Evolutionary conservation across 2,888 invertebrate species (phyloP), one percentile per base, ranked within the genome.

Genomic region (Nebria salina): DNA sequence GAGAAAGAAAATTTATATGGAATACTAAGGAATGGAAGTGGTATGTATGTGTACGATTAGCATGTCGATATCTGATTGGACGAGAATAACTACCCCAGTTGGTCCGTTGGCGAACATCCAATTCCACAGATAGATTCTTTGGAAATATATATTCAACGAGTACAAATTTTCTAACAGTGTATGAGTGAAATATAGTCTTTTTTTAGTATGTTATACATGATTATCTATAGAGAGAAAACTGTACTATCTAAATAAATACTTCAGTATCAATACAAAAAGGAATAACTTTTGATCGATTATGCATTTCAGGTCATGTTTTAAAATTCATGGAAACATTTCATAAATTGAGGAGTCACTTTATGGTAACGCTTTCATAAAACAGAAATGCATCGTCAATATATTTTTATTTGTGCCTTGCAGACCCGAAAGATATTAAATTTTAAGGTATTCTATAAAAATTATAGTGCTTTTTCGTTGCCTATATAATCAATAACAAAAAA

Each of bases 61-160:
- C 70, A 70, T 70, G 70, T 70, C 11, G 70, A 70, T 11, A 70
- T 70, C 70, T 70, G 70, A 70, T 70, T 70, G 70, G 20, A 70
- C 70, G 70, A 25, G 70, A 70, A 34, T 54, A 70, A 11, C 11
- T 70, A 70, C 25, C 20, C 5, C 13, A 25, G 70, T 34, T 20
- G 34, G 70, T 8, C 70, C 34, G 20, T 25, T 20, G 70, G 70
- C 70, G 34, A 70, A 70, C 70, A 26, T 25, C 70, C 70, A 70
- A 70, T 26, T 70, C 34, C 34, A 70, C 25, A 25, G 2, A 70
- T 34, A 26, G 70, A 70, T 9, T 34, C 13, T 54, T 11, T 54
- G 3, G 11, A 54, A 54, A 54, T 13, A 54, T 54, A 54, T 7
- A 54, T 54, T 54, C 54, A 54, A 54, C 54, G 54, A 8, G 54